These are phyloP conservation scores for Octodon degus DNA, from an alignment of 2,113 vertebrate species.

Conservation along the genomic window DNA sequence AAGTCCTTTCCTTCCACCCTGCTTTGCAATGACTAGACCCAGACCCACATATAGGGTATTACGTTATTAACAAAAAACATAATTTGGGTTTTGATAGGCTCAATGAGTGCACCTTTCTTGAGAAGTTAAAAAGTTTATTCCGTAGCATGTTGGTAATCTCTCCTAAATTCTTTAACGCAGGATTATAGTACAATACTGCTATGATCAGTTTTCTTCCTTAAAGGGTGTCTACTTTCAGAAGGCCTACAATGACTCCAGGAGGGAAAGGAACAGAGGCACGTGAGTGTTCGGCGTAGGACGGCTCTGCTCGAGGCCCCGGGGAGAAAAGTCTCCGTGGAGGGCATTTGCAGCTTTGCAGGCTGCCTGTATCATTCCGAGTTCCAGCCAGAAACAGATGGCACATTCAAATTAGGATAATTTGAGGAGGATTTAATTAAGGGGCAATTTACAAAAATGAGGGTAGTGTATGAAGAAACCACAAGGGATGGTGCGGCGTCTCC, in stretches of 20 bases:
- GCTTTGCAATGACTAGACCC: not conserved
- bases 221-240: not conserved
- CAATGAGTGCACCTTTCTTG: not conserved
- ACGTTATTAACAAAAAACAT: not conserved
- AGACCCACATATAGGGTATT: not conserved
- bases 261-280: not conserved
- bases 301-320: not conserved
- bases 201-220: not conserved
- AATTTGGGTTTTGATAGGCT: not conserved
- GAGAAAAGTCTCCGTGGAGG: slow-evolving; percentile 27
- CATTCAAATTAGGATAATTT: slow-evolving; percentile 71
- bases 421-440: slow-evolving; percentile 67
- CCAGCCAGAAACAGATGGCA: slow-evolving; percentile 68
- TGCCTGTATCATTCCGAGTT: slow-evolving; percentile 28
- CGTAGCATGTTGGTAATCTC: not conserved
- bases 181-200: not conserved
- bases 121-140: not conserved
- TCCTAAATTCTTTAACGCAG: not conserved
- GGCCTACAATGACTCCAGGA: not conserved
- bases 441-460: slow-evolving; percentile 66
- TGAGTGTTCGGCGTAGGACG: not conserved
- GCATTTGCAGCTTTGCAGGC: slow-evolving; percentile 55
- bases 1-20: not conserved
- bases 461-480: slow-evolving; percentile 32
- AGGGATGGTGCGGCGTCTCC: slow-evolving; percentile 20